phyloP scores from a whole-genome alignment of 2,888 invertebrate species.

The Zaprionus bogoriensis region DNA sequence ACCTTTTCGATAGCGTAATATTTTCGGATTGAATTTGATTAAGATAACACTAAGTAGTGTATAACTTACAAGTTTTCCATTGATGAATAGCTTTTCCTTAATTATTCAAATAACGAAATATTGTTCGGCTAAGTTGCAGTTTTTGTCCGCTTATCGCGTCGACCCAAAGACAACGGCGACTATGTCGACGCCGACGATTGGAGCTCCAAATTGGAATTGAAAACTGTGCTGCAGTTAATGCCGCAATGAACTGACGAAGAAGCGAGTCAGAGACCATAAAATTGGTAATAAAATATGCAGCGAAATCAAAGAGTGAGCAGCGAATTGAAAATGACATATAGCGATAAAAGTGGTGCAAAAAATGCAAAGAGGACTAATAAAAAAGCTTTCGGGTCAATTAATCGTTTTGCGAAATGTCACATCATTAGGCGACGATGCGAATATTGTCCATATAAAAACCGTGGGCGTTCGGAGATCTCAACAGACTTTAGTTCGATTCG shows the following conservation, averaged over 20 bases:
- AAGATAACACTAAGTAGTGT: conserved; percentile 10
- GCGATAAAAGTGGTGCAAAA: conserved; percentile 50
- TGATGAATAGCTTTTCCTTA: conserved; percentile 8
- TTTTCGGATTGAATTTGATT: conserved; percentile 5
- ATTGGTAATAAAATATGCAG: neutral
- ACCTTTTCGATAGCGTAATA: conserved; percentile 2
- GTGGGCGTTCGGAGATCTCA: conserved; percentile 47
- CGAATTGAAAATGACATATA: conserved; percentile 34
- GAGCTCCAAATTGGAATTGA: neutral
- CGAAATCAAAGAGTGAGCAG: conserved; percentile 26
- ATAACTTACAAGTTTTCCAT: conserved; percentile 7
- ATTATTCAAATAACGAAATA: conserved; percentile 13
- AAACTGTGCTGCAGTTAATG: conserved; percentile 8
- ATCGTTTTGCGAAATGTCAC: conserved; percentile 26
- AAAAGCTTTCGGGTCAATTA: conserved; percentile 32
- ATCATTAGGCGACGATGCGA: conserved; percentile 9
- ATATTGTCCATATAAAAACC: conserved; percentile 54
- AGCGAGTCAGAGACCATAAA: conserved; percentile 18
- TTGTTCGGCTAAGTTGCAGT: conserved; percentile 6
- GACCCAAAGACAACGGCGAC: neutral
- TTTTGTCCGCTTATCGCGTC: neutral
- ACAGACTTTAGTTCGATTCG: conserved; percentile 52
- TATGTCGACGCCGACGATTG: no score
- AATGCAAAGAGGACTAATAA: conserved; percentile 27
- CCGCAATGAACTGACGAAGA: conserved; percentile 20